Evolutionary conservation across 2,113 vertebrate genomes (phyloP), one percentile per base, ranked within the genome.

Genomic region (Tautogolabrus adspersus): DNA sequence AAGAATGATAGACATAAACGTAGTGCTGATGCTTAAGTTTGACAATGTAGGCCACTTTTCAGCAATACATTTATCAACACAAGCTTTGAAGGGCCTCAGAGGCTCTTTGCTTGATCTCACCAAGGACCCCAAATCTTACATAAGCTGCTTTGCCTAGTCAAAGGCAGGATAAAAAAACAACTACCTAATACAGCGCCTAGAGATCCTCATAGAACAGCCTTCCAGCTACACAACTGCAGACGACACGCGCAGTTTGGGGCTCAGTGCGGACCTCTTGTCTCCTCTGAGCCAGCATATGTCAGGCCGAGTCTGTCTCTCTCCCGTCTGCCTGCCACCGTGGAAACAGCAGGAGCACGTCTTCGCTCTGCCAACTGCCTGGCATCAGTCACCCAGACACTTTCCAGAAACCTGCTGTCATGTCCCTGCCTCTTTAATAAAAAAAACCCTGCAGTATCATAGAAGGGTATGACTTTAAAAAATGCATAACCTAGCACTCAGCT

Each of bases 71-170:
- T 80, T 78, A 82, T 90, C 87, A 88, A 86, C 77, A 69, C 70
- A 47, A 64, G 83, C 88, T 91, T 73, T 82, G 74, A 90, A 79
- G 65, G 85, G 76, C 79, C 84, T 79, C 21, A 42, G 81, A 86
- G 77, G 86, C 72, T 77, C 71, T 79, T 87, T 83, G 78, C 77
- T 76, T 88, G 81, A 84, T 91, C 81, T 90, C 85, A 78, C 87
- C 80, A 61, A 89, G 83, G 91, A 89, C 80, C 77, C 60, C 1
- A 75, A 87, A 85, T 92, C 88, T 90, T 90, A 88, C 83, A 87
- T 91, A 93, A 92, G 85, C 88, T 77, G 84, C 86, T 92, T 91
- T 91, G 77, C 86, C 78, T 70, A 78, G 80, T 89, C 85, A 86
- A 86, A 90, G 69, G 61, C 72, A 83, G 76, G 70, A 69, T 82